These are phyloP conservation scores for Paratilapia polleni DNA, from an alignment of 2,113 vertebrate species.

Conservation along the genomic window DNA sequence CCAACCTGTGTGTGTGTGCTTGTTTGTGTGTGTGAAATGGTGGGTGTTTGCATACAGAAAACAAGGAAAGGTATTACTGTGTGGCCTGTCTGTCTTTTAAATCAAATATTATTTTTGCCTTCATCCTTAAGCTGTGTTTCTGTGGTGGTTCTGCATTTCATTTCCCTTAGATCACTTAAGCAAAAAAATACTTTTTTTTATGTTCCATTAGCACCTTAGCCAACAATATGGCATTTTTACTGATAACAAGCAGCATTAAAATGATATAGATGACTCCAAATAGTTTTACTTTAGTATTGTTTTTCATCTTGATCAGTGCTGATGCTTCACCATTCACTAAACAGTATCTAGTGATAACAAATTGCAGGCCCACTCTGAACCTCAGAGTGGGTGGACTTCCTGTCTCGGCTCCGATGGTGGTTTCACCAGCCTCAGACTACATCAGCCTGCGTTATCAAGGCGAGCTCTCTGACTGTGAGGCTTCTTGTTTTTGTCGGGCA, in stretches of 20 bases:
- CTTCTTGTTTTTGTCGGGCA: conserved; percentile 62
- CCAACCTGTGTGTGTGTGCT: conserved; percentile 39
- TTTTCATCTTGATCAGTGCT: conserved; percentile 27
- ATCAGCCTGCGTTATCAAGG: conserved; percentile 60
- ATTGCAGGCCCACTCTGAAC: conserved; percentile 40
- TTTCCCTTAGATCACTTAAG: neutral
- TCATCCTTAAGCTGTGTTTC: neutral
- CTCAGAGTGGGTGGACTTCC: conserved; percentile 72
- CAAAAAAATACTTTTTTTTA: neutral
- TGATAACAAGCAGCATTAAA: neutral
- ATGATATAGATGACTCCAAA: neutral
- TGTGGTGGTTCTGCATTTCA: neutral
- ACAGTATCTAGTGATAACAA: conserved; percentile 59
- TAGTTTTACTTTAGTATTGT: conserved; percentile 7
- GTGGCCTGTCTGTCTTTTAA: conserved; percentile 8
- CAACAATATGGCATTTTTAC: neutral
- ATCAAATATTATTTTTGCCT: neutral
- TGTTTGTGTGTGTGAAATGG: conserved; percentile 30
- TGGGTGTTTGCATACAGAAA: conserved; percentile 44
- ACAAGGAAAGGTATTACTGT: conserved; percentile 21
- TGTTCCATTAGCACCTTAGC: neutral
- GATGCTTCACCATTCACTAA: conserved; percentile 23
- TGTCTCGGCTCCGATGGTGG: conserved; percentile 57
- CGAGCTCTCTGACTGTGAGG: conserved; percentile 34
- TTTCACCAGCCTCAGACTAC: conserved; percentile 47